A percentile compares a stretch with the other conserved stretches of the same genome.
Conservation (phyloP, 2,113 vertebrate genomes). For the Oceanodroma tethys region DNA sequence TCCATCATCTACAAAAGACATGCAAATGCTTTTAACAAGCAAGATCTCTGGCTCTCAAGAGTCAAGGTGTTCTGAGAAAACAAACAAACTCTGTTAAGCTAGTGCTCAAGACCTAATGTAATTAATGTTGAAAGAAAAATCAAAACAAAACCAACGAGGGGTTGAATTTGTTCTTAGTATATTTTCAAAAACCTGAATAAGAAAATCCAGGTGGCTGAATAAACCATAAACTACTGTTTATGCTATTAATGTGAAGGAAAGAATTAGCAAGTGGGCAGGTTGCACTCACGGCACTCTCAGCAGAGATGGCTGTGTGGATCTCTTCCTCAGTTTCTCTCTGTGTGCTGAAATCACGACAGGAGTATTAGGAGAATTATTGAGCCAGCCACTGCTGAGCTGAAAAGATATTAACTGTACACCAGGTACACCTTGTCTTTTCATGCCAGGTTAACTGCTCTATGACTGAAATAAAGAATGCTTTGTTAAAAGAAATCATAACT, state of each 20-base stretch:
- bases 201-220: background rate
- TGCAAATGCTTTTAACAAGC: conserved; percentile 38
- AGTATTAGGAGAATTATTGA: background rate
- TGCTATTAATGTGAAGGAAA: background rate
- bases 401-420: background rate
- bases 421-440: background rate
- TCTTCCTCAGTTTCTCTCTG: fast-evolving
- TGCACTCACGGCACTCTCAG: background rate
- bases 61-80: conserved; percentile 10
- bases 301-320: background rate
- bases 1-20: conserved; percentile 20
- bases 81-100: background rate
- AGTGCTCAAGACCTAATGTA: background rate
- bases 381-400: background rate
- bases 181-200: background rate
- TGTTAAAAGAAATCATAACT: background rate
- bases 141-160: background rate
- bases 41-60: conserved; percentile 3
- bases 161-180: background rate
- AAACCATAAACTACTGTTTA: background rate
- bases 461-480: background rate
- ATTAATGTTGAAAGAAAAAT: background rate
- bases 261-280: background rate
- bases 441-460: background rate
- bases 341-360: background rate